Base-by-base conservation (phyloP, 2,888 invertebrate genomes). In the Drosophila dives region DNA sequence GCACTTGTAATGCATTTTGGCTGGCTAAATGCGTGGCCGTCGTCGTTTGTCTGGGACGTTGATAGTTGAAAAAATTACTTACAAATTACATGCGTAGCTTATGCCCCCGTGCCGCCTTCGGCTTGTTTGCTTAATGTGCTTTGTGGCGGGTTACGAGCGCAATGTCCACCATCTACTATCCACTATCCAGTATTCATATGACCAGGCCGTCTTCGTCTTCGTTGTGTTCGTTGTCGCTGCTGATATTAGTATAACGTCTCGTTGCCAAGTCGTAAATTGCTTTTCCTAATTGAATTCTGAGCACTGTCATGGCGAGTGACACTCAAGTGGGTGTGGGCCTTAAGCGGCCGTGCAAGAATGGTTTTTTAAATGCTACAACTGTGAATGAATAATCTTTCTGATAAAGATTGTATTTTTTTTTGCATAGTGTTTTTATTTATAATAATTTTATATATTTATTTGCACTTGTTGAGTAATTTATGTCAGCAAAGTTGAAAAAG, bases 1-100 rank as follows among this genome's bases (percentile, higher is more conserved):
- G 26, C 36, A 36, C 42, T 48, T 71, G 70, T 75, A 86, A 78
- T 86, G 83, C 86, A 38, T 78, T 81, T 79, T 75, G 76, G 59
- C 50, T 77, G 66, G 66, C 64, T 70, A 65, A 87, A 69, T 86
- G 81, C 90, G 84, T 83, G 72, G 81, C 64, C 65, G 80, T 76
- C 64, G 85, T 74, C 74, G 83, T 77, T 85, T 74, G 84, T 83
- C 81, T 81, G 75, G 64, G 60, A 67, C 75, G 89, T 88, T 86
- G 90, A 90, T 86, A 89, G 89, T 79, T 86, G 89, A 86, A 90
- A 90, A 89, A 89, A 86, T 86, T 81, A 86, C 87, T 89, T 90
- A 83, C 90, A 86, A 90, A 89, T 86, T 89, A 86, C 86, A 86
- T 90, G 90, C 87, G 89, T 90, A 88, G 85, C 85, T 86, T 90